Evolutionary conservation across 2,888 invertebrate species (phyloP), one percentile per base, ranked within the genome.

Genomic region (Lasioglossum marginatum): DNA sequence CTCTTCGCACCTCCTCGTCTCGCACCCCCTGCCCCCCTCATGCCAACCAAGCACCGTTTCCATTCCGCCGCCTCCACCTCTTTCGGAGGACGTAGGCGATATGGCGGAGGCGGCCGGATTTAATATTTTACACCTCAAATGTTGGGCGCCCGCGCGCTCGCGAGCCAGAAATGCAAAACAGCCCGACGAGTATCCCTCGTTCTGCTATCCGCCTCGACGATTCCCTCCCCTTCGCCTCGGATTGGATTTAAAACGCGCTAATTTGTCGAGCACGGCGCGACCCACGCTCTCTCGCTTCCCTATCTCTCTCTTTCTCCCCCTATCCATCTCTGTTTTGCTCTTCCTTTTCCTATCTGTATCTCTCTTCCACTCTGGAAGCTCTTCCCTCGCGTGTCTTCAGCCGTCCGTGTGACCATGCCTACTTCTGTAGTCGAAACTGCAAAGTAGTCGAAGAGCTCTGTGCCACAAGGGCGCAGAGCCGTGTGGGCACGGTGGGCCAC

Each of bases 91-190:
- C 91, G 91, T 86, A 87, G 91, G 89, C 92, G 91, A 92, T 92
- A 91, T 91, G 90, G 91, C 88, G 91, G 91, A 92, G 91, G 91
- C 88, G 89, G 84, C 88, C 83, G 92, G 94, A 94, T 95, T 95
- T 95, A 95, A 95, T 95, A 95, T 95, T 95, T 95, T 94, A 95
- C 94, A 95, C 95, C 95, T 95, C 95, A 94, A 95, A 95, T 95
- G 94, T 93, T 94, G 93, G 92, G 91, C 90, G 91, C 92, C 94
- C 93, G 94, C 87, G 88, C 43, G 91, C 93, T 27, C 63, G 63
- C 68, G 94, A 93, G 94, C 91, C 91, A 90, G 87, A 90, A 91
- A 91, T 91, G 91, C 91, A 91, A 91, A 91, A 83, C 89, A 91
- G 90, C 82, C 75, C 83, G 66, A 52, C 81, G 74, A 76, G 68